A percentile compares a stretch with the other conserved stretches of the same genome.
phyloP scores from a whole-genome alignment of 2,888 invertebrate genomes.

The Lithophane socia region DNA sequence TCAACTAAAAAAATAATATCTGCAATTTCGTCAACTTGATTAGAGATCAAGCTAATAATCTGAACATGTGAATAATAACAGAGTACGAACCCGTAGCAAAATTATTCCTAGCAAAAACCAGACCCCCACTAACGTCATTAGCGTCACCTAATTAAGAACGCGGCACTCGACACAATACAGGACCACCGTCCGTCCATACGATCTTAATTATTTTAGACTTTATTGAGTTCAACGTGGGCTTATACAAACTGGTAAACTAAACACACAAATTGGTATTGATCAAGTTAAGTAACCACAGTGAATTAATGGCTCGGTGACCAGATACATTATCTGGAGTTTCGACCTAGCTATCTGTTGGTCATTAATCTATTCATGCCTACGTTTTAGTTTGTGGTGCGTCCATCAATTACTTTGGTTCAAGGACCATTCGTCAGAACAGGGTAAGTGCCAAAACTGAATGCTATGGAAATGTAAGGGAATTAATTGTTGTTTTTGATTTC shows the following conservation, averaged over 20 bases:
- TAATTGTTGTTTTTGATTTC: slow-evolving; percentile 50
- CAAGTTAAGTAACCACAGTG: slow-evolving; percentile 86
- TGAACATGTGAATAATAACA: neutral
- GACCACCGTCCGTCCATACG: slow-evolving; percentile 40
- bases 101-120: slow-evolving; percentile 45
- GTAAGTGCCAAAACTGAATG: slow-evolving; percentile 70
- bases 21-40: neutral
- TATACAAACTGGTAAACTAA: slow-evolving; percentile 64
- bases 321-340: slow-evolving; percentile 87
- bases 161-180: slow-evolving; percentile 40
- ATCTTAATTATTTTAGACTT: slow-evolving; percentile 68
- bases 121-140: slow-evolving; percentile 55
- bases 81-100: neutral
- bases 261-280: slow-evolving; percentile 82
- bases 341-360: slow-evolving; percentile 84
- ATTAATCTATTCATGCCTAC: slow-evolving; percentile 87
- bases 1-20: neutral
- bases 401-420: slow-evolving; percentile 85
- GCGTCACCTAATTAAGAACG: slow-evolving; percentile 50
- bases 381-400: slow-evolving; percentile 79
- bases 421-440: slow-evolving; percentile 78
- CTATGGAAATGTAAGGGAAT: slow-evolving; percentile 45
- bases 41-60: neutral
- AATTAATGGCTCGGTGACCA: slow-evolving; percentile 86
- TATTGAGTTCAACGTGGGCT: slow-evolving; percentile 59